Evolutionary conservation across 2,888 invertebrate species (phyloP).

Genomic region (Trachelus stipa): DNA sequence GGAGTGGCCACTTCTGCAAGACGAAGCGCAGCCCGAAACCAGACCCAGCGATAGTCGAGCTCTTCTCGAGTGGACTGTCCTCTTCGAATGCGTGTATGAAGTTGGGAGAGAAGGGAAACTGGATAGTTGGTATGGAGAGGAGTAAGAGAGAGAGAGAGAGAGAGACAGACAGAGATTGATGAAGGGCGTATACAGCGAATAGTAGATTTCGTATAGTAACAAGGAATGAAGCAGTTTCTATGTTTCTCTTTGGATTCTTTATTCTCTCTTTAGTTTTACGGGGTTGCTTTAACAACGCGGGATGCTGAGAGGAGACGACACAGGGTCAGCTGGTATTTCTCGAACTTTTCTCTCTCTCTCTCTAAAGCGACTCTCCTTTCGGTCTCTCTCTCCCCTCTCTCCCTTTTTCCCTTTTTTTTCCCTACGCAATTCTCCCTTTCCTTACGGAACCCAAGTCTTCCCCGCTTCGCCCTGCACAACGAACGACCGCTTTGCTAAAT

Average conservation of each 20-base stretch:
- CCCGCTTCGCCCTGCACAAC: not conserved
- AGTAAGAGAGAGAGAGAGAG: too few relatives aligned
- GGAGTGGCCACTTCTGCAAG: conserved; percentile 11
- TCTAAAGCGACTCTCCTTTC: not conserved
- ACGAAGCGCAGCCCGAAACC: conserved; percentile 16
- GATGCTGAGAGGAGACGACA: not conserved
- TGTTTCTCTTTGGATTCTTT: not conserved
- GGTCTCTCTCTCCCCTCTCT: not conserved
- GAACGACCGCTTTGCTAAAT: conserved; percentile 17
- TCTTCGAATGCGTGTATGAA: not conserved
- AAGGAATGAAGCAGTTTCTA: not conserved
- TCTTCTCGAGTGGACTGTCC: conserved; percentile 18
- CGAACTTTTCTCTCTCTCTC: not conserved
- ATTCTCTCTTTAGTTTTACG: not conserved
- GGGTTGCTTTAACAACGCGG: not conserved
- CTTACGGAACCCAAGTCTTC: not conserved
- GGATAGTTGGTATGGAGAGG: too few relatives aligned
- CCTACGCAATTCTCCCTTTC: not conserved
- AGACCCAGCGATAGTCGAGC: conserved; percentile 14
- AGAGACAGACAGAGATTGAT: not conserved
- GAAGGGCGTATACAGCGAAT: not conserved
- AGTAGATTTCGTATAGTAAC: not conserved
- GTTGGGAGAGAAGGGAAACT: too few relatives aligned
- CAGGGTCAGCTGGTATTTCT: not conserved
- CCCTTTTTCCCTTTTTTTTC: not conserved